phyloP scores from a whole-genome alignment of 2,888 invertebrate species.

The Harpalus rufipes region DNA sequence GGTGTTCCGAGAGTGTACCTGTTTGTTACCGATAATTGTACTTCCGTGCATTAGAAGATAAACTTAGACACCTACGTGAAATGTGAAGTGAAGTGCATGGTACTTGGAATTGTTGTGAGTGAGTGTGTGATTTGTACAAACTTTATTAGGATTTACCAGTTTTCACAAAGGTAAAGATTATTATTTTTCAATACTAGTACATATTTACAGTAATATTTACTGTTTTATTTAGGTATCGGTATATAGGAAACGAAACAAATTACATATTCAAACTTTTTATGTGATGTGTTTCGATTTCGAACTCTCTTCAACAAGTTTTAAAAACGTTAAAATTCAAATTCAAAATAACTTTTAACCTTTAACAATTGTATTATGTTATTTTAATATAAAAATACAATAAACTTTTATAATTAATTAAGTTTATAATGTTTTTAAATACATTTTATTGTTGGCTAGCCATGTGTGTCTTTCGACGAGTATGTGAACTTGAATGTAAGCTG shows the following conservation, averaged over 20 bases:
- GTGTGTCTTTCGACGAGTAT: not conserved
- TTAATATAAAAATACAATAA: too few species aligned
- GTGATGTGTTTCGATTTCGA: too few species aligned
- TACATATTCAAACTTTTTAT: too few species aligned
- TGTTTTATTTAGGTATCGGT: too few species aligned
- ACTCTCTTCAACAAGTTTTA: too few species aligned
- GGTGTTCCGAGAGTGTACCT: slow-evolving; percentile 57
- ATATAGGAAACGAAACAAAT: too few species aligned
- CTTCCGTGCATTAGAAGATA: slow-evolving; percentile 29
- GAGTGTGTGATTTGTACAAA: not conserved
- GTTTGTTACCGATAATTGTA: slow-evolving; percentile 52
- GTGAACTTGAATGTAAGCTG: not conserved
- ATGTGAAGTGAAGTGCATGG: slow-evolving; percentile 50
- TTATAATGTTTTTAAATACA: not conserved
- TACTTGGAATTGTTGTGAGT: slow-evolving; percentile 8
- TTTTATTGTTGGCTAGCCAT: not conserved
- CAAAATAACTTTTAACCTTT: too few species aligned
- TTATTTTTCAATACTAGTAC: not conserved
- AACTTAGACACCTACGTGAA: slow-evolving; percentile 42
- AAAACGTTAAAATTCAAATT: too few species aligned
- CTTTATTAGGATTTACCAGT: not conserved
- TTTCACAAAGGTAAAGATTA: not conserved
- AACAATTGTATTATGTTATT: not conserved
- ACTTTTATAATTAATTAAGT: too few species aligned
- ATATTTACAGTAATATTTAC: too few species aligned